A percentile compares a stretch with the other conserved stretches of the same genome.
Evolutionary conservation across 2,888 invertebrate species (phyloP).

Genomic region (Tethea ocularis): DNA sequence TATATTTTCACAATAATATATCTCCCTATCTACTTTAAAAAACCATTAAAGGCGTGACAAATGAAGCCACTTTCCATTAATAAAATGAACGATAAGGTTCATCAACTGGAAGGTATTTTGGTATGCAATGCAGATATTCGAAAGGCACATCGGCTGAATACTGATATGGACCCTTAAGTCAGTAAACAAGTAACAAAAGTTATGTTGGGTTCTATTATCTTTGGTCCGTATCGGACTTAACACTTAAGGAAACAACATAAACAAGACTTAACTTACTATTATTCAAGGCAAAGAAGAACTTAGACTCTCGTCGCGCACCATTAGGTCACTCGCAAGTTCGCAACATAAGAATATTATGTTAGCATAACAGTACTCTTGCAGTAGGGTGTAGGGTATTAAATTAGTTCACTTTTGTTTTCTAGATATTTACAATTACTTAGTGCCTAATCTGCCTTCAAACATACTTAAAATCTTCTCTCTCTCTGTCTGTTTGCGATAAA

Average conservation of each 20-base stretch:
- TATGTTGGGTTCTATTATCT: not conserved
- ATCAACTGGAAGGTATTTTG: not conserved
- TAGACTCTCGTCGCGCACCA: no score
- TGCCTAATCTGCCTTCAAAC: no score
- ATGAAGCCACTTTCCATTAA: not conserved
- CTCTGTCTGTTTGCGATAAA: no score
- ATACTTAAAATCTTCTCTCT: no score
- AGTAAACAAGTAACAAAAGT: constrained; percentile 1
- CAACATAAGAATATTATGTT: no score
- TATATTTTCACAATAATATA: not conserved
- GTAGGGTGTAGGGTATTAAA: no score
- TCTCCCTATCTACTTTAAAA: not conserved
- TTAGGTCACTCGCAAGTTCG: no score
- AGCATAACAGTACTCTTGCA: no score
- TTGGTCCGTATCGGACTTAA: not conserved
- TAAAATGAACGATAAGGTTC: not conserved
- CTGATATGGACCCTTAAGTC: not conserved
- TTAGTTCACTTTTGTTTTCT: no score
- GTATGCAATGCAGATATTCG: not conserved
- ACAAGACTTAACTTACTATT: not conserved
- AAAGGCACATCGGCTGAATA: not conserved
- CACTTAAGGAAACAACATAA: not conserved
- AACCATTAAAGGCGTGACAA: not conserved
- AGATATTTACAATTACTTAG: no score
- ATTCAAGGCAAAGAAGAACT: no score